These are phyloP conservation scores for Drosophila kurseongensis DNA, from an alignment of 1,140 invertebrate genomes.

Conservation along the genomic window DNA sequence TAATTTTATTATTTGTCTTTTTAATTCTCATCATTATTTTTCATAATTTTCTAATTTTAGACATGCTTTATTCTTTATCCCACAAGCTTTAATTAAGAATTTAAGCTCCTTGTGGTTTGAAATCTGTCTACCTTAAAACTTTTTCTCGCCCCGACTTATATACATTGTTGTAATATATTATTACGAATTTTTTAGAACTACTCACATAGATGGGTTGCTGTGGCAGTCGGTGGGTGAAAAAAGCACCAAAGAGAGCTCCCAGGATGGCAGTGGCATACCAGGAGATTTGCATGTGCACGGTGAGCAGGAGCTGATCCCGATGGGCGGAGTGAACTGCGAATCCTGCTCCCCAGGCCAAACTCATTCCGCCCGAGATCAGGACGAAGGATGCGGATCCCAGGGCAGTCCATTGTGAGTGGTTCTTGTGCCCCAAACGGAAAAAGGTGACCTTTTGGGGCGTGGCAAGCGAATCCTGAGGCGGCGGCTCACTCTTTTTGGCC, in stretches of 20 bases:
- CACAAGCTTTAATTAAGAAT: too few species aligned
- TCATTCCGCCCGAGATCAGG: conserved; percentile 76
- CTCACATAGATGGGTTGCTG: conserved; percentile 70
- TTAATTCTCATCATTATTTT: too few species aligned
- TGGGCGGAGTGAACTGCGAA: conserved; percentile 48
- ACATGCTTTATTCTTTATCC: too few species aligned
- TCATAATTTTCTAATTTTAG: too few species aligned
- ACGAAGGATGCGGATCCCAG: conserved; percentile 61
- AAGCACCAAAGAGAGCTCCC: conserved; percentile 54
- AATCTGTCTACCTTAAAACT: too few species aligned
- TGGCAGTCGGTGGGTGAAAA: conserved; percentile 51
- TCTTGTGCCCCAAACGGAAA: conserved; percentile 47
- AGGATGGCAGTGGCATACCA: conserved; percentile 69
- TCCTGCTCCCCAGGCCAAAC: conserved; percentile 72
- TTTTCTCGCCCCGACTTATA: too few species aligned
- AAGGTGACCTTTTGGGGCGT: conserved; percentile 30
- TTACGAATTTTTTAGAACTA: not conserved
- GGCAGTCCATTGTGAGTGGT: conserved; percentile 70
- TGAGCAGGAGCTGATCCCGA: conserved; percentile 32
- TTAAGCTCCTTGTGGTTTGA: too few species aligned
- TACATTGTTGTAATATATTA: too few species aligned
- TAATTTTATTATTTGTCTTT: too few species aligned
- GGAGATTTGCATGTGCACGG: conserved; percentile 58
- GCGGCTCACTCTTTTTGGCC: conserved; percentile 43
- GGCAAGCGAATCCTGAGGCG: conserved; percentile 32